Conservation (phyloP, 2,888 invertebrate species). For the Danaus chrysippus region DNA sequence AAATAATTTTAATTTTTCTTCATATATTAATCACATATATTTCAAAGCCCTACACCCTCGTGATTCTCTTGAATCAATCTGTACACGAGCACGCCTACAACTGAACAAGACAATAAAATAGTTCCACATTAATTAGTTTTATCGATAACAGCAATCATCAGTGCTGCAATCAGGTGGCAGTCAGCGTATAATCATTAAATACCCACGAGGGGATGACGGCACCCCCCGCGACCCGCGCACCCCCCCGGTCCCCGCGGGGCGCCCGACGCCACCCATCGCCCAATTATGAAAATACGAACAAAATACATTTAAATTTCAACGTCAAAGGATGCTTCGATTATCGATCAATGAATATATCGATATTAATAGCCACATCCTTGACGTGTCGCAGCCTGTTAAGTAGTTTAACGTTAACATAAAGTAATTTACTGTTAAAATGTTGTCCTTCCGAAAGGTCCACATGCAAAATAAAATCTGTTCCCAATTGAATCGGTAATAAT, state of each 20-base stretch:
- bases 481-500: too few species aligned
- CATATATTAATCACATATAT: too few species aligned
- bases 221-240: conserved; percentile 72
- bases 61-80: conserved; percentile 3
- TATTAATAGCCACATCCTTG: conserved; percentile 51
- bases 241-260: conserved; percentile 60
- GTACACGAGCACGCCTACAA: not conserved
- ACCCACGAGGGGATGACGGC: conserved; percentile 74
- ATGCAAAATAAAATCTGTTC: not conserved
- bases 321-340: conserved; percentile 50
- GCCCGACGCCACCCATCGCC: conserved; percentile 61
- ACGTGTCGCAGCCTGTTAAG: conserved; percentile 16
- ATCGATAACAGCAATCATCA: conserved; percentile 63
- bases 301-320: conserved; percentile 72
- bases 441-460: not conserved
- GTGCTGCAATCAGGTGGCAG: conserved; percentile 75
- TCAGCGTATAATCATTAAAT: conserved; percentile 79
- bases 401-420: conserved; percentile 11
- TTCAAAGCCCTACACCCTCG: too few species aligned
- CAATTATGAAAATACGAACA: conserved; percentile 79
- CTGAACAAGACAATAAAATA: conserved; percentile 15
- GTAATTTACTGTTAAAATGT: conserved; percentile 11
- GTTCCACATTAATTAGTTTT: conserved; percentile 38
- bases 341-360: conserved; percentile 34
- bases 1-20: too few species aligned